Evolutionary conservation across 2,113 vertebrate genomes (phyloP), one percentile per base, ranked within the genome.

Genomic region (Echinops telfairi): DNA sequence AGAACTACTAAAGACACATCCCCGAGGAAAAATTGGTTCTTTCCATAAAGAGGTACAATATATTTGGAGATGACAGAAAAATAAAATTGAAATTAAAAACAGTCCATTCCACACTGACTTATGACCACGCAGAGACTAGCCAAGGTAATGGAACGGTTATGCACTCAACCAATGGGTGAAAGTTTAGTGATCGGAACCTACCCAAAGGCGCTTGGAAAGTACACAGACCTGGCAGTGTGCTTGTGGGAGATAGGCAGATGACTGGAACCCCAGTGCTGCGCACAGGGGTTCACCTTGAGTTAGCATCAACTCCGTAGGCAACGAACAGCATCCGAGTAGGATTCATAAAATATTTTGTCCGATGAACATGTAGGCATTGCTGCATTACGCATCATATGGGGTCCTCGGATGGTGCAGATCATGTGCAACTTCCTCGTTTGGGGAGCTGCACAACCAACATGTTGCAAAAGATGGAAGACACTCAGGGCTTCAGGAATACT

Each of bases 391-490:
- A 3, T 53, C 29, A 33, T 0, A 1, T 31, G 31, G 29, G 17
- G 88, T 60, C 31, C 31, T 73, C 17, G n/a, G 33, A 31, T 19
- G 53, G 40, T 58, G 10, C 79, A 33, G 57, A 15, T 64, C 62
- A 9, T 70, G 23, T 83, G 64, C 19, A 33, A 71, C 15, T 57
- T 33, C 38, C 3, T 85, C 33, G 60, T 83, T 0, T 60, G 83
- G 83, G 66, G 33, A 94, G 33, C 58, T 64, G 8, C 14, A 29
- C 6, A 58, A 0, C 38, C 66, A 85, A 47, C 68, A 78, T 88
- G 83, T 88, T 92, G 53, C 38, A 75, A 81, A 86, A 86, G n/a
- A 58, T 88, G n/a, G 43, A 89, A 57, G 79, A 83, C 7, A 73
- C 6, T 31, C 22, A 40, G 27, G 20, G 2, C 23, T 92, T 92